A percentile compares a stretch with the other conserved stretches of the same genome.
Evolutionary conservation across 2,797 vertebrate species (phyloP).

Genomic region (Karalla daura): DNA sequence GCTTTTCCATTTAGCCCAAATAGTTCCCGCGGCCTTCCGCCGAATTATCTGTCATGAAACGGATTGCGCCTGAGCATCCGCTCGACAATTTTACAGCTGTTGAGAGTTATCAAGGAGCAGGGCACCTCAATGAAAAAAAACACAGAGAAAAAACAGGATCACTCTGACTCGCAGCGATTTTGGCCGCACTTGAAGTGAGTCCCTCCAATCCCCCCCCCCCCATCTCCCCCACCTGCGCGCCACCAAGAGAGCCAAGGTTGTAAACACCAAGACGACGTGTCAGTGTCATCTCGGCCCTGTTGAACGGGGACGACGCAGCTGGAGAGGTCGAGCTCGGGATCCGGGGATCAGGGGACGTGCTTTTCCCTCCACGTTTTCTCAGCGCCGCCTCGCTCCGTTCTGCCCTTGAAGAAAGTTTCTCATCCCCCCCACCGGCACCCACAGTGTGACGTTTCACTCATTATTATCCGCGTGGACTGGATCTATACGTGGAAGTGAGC

Average conservation of each 20-base stretch:
- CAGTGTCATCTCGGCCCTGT: constrained; percentile 3
- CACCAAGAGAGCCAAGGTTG: constrained; percentile 21
- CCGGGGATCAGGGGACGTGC: neutral
- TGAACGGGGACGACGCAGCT: neutral
- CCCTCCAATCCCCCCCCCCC: constrained; percentile 13
- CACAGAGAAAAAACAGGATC: too few relatives aligned
- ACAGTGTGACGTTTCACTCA: constrained; percentile 2
- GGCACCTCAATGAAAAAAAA: constrained; percentile 22
- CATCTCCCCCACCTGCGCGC: constrained; percentile 3
- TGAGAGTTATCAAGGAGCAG: constrained; percentile 42
- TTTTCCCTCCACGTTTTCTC: neutral
- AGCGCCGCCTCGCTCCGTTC: too few relatives aligned
- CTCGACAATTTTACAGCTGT: constrained; percentile 53
- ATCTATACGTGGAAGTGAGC: neutral
- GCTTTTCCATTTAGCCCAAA: constrained; percentile 39
- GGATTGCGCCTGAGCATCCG: constrained; percentile 39
- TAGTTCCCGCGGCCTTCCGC: constrained; percentile 25
- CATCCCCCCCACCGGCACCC: neutral
- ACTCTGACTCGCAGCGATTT: constrained; percentile 29
- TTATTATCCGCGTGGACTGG: neutral
- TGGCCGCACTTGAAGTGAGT: constrained; percentile 39
- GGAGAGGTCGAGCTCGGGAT: too few relatives aligned
- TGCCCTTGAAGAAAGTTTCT: neutral
- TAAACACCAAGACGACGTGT: constrained; percentile 3
- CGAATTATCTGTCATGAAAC: constrained; percentile 45